Evolutionary conservation across 2,888 invertebrate genomes (phyloP), one percentile per base, ranked within the genome.

Genomic region (Hydrotaea diabolus): DNA sequence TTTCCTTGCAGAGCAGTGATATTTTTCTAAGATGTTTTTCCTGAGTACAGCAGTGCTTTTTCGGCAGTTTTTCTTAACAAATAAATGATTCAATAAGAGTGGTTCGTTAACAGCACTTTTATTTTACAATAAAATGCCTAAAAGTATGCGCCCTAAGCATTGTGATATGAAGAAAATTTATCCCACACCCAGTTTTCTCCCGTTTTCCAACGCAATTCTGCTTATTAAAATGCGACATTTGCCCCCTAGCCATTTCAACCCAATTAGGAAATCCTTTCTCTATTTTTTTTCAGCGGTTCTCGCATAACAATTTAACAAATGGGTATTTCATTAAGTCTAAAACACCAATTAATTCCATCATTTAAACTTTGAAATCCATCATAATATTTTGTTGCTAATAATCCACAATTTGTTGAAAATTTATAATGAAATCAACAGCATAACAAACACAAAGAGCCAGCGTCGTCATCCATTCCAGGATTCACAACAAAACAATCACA

Each of bases 361-460:
- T 69, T 69, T 69, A 39, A 57, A 55, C 31, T 39, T 69, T n/a
- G 11, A 55, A 69, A 55, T 77, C 55, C 39, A 69, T 39, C 69
- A 66, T 36, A 57, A 39, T 21, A 66, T 39, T 23, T 17, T 46
- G 31, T 43, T 19, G 53, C 59, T 72, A 72, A 64, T 76, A 80
- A 80, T 76, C 31, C 31, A 71, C 36, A 80, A 80, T 75, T 75
- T 75, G 46, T 69, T 59, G 57, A 69, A 80, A 76, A 69, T 80
- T 80, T 72, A 43, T 64, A 80, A 72, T 64, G 19, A 76, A 64
- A 76, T 76, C 80, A 76, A 62, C 76, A 80, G 71, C 71, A 76
- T 62, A 23, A 59, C 66, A 69, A 74, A n/a, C 31, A 31, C 31
- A 31, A 31, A 5, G 23, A 39, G 2, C 49, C 49, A 31, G 4